Conservation (phyloP, 2,888 invertebrate genomes). For the Dioctria rufipes region DNA sequence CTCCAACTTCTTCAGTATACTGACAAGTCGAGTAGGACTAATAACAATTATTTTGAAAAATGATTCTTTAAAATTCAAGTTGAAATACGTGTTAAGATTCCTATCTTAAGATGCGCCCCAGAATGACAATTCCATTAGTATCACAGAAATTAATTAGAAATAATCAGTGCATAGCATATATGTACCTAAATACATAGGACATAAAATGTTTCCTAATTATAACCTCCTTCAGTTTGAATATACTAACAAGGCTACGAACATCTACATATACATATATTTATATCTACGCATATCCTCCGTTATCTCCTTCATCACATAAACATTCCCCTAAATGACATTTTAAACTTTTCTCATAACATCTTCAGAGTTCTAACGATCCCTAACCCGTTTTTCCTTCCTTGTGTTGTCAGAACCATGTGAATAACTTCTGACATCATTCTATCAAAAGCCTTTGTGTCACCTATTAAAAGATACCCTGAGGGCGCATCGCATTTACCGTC, state of each 20-base stretch:
- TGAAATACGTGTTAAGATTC: no score
- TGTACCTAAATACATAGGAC: no score
- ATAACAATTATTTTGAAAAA: no score
- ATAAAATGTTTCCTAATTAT: slow-evolving; percentile 20
- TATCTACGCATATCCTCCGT: neutral
- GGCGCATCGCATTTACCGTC: slow-evolving; percentile 41
- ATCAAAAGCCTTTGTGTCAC: slow-evolving; percentile 42
- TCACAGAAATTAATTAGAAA: neutral
- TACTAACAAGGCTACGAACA: neutral
- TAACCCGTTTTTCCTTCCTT: slow-evolving; percentile 10
- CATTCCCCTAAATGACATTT: slow-evolving; percentile 31
- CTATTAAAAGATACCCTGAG: slow-evolving; percentile 41
- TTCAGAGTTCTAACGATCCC: slow-evolving; percentile 32
- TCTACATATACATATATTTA: neutral
- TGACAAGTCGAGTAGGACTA: no score
- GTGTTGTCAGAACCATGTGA: slow-evolving; percentile 24
- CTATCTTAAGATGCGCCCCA: no score
- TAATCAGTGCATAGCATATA: slow-evolving; percentile 17
- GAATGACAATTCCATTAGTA: neutral
- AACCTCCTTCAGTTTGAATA: neutral
- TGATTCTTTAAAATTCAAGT: no score
- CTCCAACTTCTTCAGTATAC: no score
- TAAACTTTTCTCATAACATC: slow-evolving; percentile 8
- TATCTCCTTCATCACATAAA: neutral
- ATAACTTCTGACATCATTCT: slow-evolving; percentile 42